These are phyloP conservation scores for Psix sp. DNA, from an alignment of 1,140 invertebrate genomes.

Conservation along the genomic window DNA sequence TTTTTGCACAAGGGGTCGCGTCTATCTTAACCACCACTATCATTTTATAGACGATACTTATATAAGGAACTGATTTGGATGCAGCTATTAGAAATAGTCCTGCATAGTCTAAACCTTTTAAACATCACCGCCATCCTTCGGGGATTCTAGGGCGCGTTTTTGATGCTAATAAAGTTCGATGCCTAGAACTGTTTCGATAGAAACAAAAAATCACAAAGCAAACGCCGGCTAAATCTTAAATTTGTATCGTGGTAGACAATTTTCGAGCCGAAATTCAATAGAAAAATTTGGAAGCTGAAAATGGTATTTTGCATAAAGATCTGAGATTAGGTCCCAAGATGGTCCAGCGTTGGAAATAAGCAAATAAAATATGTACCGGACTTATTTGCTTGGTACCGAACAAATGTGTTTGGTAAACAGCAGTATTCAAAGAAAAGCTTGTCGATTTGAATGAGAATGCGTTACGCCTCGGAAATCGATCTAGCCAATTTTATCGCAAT, in stretches of 20 bases:
- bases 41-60: constrained; percentile 29
- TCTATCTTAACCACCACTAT: constrained; percentile 28
- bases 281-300: constrained; percentile 18
- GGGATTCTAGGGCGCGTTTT: constrained; percentile 51
- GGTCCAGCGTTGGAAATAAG: not conserved
- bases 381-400: constrained; percentile 26
- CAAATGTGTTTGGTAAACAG: constrained; percentile 66
- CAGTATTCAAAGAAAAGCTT: constrained; percentile 46
- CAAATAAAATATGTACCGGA: not conserved
- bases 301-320: constrained; percentile 39
- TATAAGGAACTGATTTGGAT: constrained; percentile 65
- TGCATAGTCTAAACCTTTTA: constrained; percentile 30
- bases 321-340: constrained; percentile 13
- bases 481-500: constrained; percentile 53
- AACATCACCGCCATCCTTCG: constrained; percentile 28
- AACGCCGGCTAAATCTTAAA: constrained; percentile 28
- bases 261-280: constrained; percentile 31
- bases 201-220: constrained; percentile 43
- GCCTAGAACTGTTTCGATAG: constrained; percentile 62
- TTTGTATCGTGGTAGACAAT: constrained; percentile 28
- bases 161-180: constrained; percentile 71
- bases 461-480: constrained; percentile 54
- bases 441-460: constrained; percentile 64
- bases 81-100: constrained; percentile 64
- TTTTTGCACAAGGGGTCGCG: constrained; percentile 31